Percentiles rank a stretch among this genome's conserved stretches.
Evolutionary conservation across 2,797 vertebrate genomes (phyloP).

Genomic region (Tapera naevia): DNA sequence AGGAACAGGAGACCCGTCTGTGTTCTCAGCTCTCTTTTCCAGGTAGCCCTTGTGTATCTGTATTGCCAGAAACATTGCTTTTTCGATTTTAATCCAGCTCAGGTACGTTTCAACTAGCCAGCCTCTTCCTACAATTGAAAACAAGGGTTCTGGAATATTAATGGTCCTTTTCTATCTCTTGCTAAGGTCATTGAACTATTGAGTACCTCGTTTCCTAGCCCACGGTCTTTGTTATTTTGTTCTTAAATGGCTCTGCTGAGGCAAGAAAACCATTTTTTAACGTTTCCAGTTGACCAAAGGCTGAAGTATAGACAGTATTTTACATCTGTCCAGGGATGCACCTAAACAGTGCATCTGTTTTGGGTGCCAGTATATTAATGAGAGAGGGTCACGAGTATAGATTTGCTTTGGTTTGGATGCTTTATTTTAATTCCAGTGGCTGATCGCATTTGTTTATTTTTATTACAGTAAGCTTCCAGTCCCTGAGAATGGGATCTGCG

Average conservation of each 20-base stretch:
- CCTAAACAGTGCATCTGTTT: background rate
- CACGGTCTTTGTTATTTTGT: background rate
- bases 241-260: background rate
- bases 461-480: constrained; percentile 23
- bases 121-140: background rate
- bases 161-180: background rate
- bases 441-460: constrained; percentile 53
- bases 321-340: background rate
- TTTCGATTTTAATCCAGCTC: background rate
- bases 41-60: background rate
- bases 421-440: constrained; percentile 43
- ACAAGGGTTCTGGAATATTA: background rate
- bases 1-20: background rate
- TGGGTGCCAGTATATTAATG: background rate
- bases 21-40: background rate
- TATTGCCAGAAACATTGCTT: background rate
- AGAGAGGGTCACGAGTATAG: background rate
- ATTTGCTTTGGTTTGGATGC: background rate
- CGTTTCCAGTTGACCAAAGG: background rate
- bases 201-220: background rate
- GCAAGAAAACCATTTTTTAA: background rate
- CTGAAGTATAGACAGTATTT: background rate
- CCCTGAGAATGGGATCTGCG: background rate
- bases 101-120: background rate
- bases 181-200: background rate